These are phyloP conservation scores for Microctenopoma lineatum DNA, from an alignment of 2,797 vertebrate genomes.

Conservation along the genomic window DNA sequence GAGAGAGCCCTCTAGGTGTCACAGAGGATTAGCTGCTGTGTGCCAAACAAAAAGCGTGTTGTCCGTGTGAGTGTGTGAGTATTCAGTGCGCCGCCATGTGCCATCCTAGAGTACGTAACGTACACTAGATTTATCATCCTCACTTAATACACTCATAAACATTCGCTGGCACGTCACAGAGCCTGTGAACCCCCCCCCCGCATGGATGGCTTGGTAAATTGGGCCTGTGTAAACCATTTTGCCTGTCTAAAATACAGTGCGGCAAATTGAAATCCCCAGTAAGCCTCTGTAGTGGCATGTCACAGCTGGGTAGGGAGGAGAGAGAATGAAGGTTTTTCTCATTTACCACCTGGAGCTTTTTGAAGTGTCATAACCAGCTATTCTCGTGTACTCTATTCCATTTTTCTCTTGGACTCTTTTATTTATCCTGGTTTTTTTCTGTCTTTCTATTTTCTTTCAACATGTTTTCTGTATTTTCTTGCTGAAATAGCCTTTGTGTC, in stretches of 20 bases:
- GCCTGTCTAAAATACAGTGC: constrained; percentile 73
- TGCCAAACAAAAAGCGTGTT: constrained; percentile 25
- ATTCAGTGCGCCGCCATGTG: constrained; percentile 32
- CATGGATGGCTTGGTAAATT: constrained; percentile 71
- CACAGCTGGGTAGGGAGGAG: constrained; percentile 72
- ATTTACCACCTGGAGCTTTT: constrained; percentile 80
- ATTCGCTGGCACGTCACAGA: constrained; percentile 65
- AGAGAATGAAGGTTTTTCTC: constrained; percentile 71
- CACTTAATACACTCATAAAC: constrained; percentile 81
- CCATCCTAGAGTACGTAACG: constrained; percentile 47
- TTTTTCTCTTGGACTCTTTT: constrained; percentile 44
- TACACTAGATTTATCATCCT: constrained; percentile 75
- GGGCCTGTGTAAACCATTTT: constrained; percentile 78
- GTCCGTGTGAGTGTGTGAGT: constrained; percentile 49
- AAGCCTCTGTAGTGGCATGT: constrained; percentile 72
- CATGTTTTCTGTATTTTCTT: constrained; percentile 10
- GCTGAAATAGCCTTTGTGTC: constrained; percentile 46
- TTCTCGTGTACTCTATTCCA: constrained; percentile 49
- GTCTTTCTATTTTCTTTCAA: constrained; percentile 3
- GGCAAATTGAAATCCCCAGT: constrained; percentile 79
- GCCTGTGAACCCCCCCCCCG: constrained; percentile 57
- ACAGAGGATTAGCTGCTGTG: constrained; percentile 13
- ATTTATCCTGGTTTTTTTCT: constrained; percentile 10
- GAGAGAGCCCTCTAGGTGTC: constrained; percentile 1
- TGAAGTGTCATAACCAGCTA: constrained; percentile 74